These are phyloP conservation scores for Orthosia incerta DNA, from an alignment of 2,888 invertebrate species.

Conservation along the genomic window DNA sequence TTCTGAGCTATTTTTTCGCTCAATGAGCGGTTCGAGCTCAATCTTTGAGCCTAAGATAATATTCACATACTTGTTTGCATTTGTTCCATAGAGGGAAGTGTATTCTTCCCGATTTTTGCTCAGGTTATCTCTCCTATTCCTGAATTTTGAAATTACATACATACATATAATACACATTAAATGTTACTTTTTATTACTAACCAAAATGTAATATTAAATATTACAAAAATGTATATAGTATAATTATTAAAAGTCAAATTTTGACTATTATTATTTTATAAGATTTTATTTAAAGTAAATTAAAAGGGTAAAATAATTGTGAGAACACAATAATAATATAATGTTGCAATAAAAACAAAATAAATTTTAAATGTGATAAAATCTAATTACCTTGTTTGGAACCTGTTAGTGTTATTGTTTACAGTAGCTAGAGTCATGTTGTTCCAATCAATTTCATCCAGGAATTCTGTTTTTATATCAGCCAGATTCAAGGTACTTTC, in stretches of 20 bases:
- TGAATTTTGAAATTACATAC: slow-evolving; percentile 80
- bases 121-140: slow-evolving; percentile 88
- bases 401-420: slow-evolving; percentile 84
- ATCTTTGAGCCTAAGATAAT: not conserved
- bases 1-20: no score
- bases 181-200: slow-evolving; percentile 9
- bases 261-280: not conserved
- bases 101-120: slow-evolving; percentile 86
- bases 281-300: not conserved
- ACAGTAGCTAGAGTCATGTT: slow-evolving; percentile 88
- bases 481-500: slow-evolving; percentile 77
- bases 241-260: no score
- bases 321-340: not conserved
- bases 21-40: no score
- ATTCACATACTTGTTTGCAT: slow-evolving; percentile 88
- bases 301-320: not conserved
- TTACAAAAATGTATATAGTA: no score
- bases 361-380: not conserved
- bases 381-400: slow-evolving; percentile 81
- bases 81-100: slow-evolving; percentile 85
- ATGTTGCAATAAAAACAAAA: not conserved
- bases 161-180: slow-evolving; percentile 55
- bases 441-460: slow-evolving; percentile 88
- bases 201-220: not conserved
- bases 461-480: slow-evolving; percentile 88